These are phyloP conservation scores for Anoplopoma fimbria DNA, from an alignment of 2,113 vertebrate species.

Conservation along the genomic window DNA sequence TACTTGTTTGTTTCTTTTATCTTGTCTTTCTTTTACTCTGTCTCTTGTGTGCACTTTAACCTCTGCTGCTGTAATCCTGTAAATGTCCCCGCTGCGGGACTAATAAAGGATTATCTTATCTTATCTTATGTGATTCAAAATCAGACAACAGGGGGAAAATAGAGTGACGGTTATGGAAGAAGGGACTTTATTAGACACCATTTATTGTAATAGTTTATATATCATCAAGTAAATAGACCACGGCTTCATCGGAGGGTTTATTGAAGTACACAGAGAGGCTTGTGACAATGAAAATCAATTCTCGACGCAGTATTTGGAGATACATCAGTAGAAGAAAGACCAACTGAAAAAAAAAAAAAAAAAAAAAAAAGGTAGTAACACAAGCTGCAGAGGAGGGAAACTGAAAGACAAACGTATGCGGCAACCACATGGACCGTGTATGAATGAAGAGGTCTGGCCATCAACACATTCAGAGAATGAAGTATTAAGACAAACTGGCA, in stretches of 20 bases:
- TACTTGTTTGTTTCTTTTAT: too few species aligned
- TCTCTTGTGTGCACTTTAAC: too few species aligned
- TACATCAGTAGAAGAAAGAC: not conserved
- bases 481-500: slow-evolving; percentile 61
- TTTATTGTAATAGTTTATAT: not conserved
- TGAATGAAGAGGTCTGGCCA: not conserved
- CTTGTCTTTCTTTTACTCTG: too few species aligned
- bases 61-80: too few species aligned
- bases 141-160: slow-evolving; percentile 12
- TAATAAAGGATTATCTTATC: too few species aligned
- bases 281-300: not conserved
- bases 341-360: not conserved
- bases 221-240: not conserved
- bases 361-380: too few species aligned
- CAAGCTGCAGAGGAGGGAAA: slow-evolving; percentile 9
- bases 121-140: slow-evolving; percentile 21
- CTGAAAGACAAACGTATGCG: not conserved
- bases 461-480: slow-evolving; percentile 52
- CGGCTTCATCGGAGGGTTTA: not conserved
- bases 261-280: not conserved
- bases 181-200: not conserved
- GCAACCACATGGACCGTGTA: not conserved
- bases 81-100: too few species aligned
- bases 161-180: slow-evolving; percentile 26
- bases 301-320: not conserved